Conservation (phyloP, 2,113 vertebrate genomes). For the Balaenoptera acutorostrata region DNA sequence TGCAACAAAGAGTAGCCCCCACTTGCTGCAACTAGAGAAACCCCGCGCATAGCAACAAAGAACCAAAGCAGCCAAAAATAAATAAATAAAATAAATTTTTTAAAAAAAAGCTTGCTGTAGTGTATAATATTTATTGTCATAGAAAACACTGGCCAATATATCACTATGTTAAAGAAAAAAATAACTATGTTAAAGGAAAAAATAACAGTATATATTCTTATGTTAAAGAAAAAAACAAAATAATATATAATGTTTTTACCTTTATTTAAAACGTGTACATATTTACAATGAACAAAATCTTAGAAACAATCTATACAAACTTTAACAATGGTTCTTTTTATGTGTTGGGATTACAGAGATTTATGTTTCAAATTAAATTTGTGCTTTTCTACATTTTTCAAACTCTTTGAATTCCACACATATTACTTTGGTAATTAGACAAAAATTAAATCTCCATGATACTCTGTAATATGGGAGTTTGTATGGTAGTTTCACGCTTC, state of each 20-base stretch:
- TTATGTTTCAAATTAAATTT: background rate
- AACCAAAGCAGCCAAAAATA: too few species aligned
- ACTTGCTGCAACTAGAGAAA: too few species aligned
- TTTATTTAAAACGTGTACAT: background rate
- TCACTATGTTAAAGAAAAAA: background rate
- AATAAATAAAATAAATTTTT: too few species aligned
- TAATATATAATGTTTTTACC: background rate
- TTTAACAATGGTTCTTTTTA: background rate
- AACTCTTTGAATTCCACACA: background rate
- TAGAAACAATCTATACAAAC: background rate
- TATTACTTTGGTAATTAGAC: background rate
- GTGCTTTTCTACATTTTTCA: background rate
- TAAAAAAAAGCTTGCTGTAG: background rate
- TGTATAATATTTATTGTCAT: background rate
- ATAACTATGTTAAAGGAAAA: too few species aligned
- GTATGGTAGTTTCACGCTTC: background rate
- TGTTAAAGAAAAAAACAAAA: background rate
- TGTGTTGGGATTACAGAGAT: background rate
- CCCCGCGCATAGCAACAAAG: too few species aligned
- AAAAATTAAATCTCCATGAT: background rate
- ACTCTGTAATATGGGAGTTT: background rate
- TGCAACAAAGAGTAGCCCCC: too few species aligned
- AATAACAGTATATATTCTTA: too few species aligned
- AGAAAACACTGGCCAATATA: background rate
- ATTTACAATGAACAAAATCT: background rate